Evolutionary conservation across 37 sponge, comb jelly and placozoan species (phyloP), one percentile per base, ranked within the genome.

Genomic region (Beroe forskalii): DNA sequence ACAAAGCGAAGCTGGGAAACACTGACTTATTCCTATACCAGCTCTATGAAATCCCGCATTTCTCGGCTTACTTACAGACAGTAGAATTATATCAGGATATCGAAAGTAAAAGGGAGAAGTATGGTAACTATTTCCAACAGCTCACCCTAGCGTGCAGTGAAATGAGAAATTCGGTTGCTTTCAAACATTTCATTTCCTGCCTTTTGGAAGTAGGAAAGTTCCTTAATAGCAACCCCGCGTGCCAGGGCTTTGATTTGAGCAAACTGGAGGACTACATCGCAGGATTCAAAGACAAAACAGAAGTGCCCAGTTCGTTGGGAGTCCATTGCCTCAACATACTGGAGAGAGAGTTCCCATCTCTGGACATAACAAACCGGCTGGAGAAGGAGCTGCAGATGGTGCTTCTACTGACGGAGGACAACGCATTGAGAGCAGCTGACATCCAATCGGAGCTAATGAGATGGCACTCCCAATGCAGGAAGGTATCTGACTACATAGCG

Each of bases 261-360:
- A 69, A 27, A 69, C 38, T 9, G 4, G 33, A 14, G 1, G 38
- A 69, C 17, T 69, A 69, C 72, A 69, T 69, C 1, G 32, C 32
- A 32, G 39, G 32, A 14, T 69, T 69, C 72, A 69, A 33, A 69
- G 72, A 69, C 38, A 69, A 69, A 36, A 69, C 72, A 33, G 72
- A 69, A 33, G 38, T 14, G 32, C 38, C 72, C 14, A 2, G 1
- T 14, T 69, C 72, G 32, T 14, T 69, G 19, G 72, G 72, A 32
- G 33, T 36, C 4, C 72, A 69, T 36, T 69, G 33, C 32, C 38
- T 69, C 35, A 9, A 32, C 12, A 28, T 69, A 36, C 72, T 69
- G 6, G 37, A 69, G 19, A 28, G 32, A 20, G 4, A 4, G 4
- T 14, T 14, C 17, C 72, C 72, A 2, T 4, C 4, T 19, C 20